These are phyloP conservation scores for Actinia tenebrosa DNA, from an alignment of 64 coral and sea anemone species.

Conservation along the genomic window DNA sequence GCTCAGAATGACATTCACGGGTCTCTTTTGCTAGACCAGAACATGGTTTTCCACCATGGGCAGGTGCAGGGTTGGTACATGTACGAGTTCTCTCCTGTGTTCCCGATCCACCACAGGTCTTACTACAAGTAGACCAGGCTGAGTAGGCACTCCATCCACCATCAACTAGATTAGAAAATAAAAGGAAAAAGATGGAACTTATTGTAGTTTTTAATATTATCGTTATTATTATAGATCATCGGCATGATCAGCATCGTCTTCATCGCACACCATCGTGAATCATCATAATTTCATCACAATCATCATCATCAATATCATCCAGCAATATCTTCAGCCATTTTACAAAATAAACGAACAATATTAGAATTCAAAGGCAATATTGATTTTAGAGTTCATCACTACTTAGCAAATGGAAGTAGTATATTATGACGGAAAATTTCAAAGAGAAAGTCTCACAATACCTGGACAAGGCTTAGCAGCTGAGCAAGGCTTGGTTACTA, in stretches of 20 bases:
- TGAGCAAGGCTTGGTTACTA: neutral
- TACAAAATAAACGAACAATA: too few species aligned
- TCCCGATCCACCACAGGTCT: constrained; percentile 5
- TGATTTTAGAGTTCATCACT: too few species aligned
- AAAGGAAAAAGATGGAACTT: too few species aligned
- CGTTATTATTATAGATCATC: too few species aligned
- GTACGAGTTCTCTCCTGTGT: constrained; percentile 7
- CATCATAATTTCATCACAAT: too few species aligned
- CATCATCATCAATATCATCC: too few species aligned
- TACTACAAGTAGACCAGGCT: neutral
- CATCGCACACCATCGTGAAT: too few species aligned
- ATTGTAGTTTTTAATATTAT: too few species aligned
- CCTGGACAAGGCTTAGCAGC: constrained; percentile 12
- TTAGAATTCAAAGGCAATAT: too few species aligned
- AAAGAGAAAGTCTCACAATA: neutral
- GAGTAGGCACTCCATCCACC: neutral
- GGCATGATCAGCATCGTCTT: too few species aligned
- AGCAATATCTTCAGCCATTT: too few species aligned
- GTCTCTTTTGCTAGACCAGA: neutral
- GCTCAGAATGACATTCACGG: neutral
- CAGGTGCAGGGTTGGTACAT: constrained; percentile 3
- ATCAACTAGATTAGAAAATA: neutral
- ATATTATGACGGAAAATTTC: neutral
- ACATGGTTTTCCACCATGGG: constrained; percentile 1
- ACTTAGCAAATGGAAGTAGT: too few species aligned